Evolutionary conservation across 1,140 invertebrate species (phyloP).

Genomic region (Drosophila miranda): DNA sequence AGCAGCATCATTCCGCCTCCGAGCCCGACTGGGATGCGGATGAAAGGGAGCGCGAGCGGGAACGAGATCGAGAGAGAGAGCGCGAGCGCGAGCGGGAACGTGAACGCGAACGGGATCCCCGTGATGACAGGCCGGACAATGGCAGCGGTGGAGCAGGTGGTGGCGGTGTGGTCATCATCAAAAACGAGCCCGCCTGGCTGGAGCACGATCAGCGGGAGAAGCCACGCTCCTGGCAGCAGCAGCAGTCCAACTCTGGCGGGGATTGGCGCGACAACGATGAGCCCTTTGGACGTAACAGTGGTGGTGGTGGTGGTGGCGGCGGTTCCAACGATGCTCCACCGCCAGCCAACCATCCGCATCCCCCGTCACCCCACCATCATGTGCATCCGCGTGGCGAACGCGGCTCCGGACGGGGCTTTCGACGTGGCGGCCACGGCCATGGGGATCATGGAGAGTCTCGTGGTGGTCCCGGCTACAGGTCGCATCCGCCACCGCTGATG

Average conservation of each 20-base stretch:
- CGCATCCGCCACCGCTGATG: constrained; percentile 76
- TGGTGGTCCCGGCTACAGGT: constrained; percentile 51
- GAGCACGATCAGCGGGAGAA: constrained; percentile 76
- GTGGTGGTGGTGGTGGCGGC: neutral
- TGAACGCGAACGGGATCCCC: constrained; percentile 18
- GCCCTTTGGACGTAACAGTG: constrained; percentile 32
- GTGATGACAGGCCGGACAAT: constrained; percentile 32
- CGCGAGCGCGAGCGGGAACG: constrained; percentile 52
- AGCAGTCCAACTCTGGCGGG: constrained; percentile 16
- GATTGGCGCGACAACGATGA: constrained; percentile 75
- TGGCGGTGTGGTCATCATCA: constrained; percentile 19
- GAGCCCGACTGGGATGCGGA: constrained; percentile 79
- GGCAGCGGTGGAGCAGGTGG: constrained; percentile 12
- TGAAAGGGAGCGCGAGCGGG: constrained; percentile 55
- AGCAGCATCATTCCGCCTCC: constrained; percentile 68
- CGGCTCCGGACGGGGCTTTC: constrained; percentile 59
- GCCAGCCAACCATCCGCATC: constrained; percentile 35
- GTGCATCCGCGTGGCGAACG: constrained; percentile 61
- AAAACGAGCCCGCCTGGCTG: constrained; percentile 67
- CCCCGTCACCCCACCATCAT: constrained; percentile 63
- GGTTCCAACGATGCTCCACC: constrained; percentile 16
- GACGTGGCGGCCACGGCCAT: constrained; percentile 63
- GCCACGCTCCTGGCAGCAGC: constrained; percentile 53
- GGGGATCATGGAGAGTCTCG: constrained; percentile 44
- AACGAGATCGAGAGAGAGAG: constrained; percentile 21